Percentiles rank a stretch among this genome's conserved stretches.
These are phyloP conservation scores for Cosmopolites sordidus DNA, from an alignment of 2,888 invertebrate species.

Conservation along the genomic window DNA sequence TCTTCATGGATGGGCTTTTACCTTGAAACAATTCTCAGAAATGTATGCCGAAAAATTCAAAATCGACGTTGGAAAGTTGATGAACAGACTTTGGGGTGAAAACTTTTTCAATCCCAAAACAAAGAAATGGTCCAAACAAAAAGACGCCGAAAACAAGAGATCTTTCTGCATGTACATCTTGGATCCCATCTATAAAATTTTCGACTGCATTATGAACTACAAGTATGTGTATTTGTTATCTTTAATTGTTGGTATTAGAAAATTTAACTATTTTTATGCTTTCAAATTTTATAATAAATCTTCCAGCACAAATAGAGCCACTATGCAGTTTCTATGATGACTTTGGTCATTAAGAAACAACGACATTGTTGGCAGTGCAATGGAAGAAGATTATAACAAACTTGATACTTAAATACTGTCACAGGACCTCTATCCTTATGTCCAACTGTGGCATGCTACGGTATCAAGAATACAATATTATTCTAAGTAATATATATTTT, in stretches of 20 bases:
- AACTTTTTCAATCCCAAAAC: constrained; percentile 97
- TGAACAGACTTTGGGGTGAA: constrained; percentile 96
- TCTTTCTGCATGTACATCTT: constrained; percentile 99
- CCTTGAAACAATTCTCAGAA: constrained; percentile 98
- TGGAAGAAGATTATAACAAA: constrained; percentile 60
- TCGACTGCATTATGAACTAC: constrained; percentile 62
- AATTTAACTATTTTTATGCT: background rate
- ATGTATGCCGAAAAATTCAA: constrained; percentile 99
- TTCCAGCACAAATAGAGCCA: constrained; percentile 41
- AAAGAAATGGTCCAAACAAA: constrained; percentile 97
- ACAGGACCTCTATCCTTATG: constrained; percentile 80
- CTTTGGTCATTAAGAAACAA: constrained; percentile 26
- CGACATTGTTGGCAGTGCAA: constrained; percentile 60
- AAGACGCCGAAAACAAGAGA: constrained; percentile 87
- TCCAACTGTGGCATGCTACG: constrained; percentile 63
- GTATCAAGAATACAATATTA: constrained; percentile 49
- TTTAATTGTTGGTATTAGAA: constrained; percentile 4
- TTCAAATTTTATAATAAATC: constrained; percentile 17
- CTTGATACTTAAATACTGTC: constrained; percentile 62
- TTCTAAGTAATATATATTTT: background rate
- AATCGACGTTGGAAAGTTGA: constrained; percentile 93
- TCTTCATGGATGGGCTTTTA: constrained; percentile 99
- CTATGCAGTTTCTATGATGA: constrained; percentile 34
- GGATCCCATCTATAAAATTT: constrained; percentile 96
- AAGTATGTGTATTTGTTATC: constrained; percentile 35